These are phyloP conservation scores for Tangara arthus DNA, from an alignment of 2,797 vertebrate species.

Conservation along the genomic window DNA sequence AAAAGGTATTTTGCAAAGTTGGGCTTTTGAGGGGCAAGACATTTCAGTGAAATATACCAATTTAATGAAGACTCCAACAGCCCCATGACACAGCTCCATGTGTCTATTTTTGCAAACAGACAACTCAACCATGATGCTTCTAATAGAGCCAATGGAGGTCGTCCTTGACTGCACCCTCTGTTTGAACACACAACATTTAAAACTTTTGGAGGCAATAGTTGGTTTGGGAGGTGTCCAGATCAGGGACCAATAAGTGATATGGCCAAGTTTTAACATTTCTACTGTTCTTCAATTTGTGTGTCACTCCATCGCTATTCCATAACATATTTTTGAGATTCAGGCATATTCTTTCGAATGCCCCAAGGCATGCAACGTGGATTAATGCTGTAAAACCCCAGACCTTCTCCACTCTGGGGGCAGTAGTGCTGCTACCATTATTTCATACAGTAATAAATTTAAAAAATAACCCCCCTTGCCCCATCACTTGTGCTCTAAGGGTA, in stretches of 20 bases:
- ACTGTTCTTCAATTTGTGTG: not conserved
- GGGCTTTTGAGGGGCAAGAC: not conserved
- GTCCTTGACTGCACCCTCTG: not conserved
- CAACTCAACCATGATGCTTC: not conserved
- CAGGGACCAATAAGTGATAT: not conserved
- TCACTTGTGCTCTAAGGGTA: not conserved
- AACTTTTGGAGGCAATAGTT: not conserved
- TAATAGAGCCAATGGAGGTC: not conserved
- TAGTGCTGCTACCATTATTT: not conserved
- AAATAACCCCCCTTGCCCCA: rapidly evolving
- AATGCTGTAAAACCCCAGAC: not conserved
- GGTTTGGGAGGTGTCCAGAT: not conserved
- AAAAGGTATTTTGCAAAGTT: not conserved
- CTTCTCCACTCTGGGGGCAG: rapidly evolving
- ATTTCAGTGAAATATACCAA: not conserved
- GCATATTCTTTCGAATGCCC: not conserved
- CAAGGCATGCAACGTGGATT: not conserved
- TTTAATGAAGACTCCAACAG: not conserved
- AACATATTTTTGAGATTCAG: not conserved
- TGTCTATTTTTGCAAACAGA: not conserved
- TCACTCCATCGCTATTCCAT: not conserved
- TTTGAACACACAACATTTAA: not conserved
- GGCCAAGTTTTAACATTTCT: not conserved
- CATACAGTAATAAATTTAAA: not conserved
- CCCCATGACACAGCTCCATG: not conserved